Conservation (phyloP, 2,888 invertebrate genomes). For the Druceiella hillmani region DNA sequence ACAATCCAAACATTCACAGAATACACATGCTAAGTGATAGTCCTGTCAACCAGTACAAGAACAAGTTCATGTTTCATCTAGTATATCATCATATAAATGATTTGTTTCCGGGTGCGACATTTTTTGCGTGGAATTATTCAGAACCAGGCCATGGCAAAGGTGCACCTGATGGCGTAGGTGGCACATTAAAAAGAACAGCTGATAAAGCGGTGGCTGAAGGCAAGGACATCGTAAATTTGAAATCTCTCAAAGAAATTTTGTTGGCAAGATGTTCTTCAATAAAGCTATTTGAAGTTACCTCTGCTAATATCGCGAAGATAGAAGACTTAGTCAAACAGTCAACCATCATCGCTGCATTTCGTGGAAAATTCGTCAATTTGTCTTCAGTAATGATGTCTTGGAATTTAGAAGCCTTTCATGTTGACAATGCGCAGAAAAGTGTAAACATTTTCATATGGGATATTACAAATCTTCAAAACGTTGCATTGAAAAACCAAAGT, state of each 20-base stretch:
- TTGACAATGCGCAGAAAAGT: background rate
- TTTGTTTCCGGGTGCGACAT: conserved; percentile 15
- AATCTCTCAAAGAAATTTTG: conserved; percentile 21
- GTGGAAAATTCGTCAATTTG: conserved; percentile 3
- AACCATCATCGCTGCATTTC: conserved; percentile 1
- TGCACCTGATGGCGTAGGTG: conserved; percentile 31
- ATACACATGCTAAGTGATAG: background rate
- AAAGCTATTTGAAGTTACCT: conserved; percentile 21
- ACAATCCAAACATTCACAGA: background rate
- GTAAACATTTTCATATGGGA: conserved; percentile 5
- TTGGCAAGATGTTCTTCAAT: conserved; percentile 22
- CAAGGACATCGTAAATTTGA: conserved; percentile 22
- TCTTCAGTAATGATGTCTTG: background rate
- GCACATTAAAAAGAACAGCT: conserved; percentile 29
- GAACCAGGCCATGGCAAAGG: conserved; percentile 32
- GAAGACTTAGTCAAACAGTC: conserved; percentile 21
- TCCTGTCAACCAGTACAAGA: conserved; percentile 19
- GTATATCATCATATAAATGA: conserved; percentile 20
- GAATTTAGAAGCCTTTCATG: conserved; percentile 2
- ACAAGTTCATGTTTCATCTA: conserved; percentile 21
- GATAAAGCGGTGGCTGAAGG: conserved; percentile 23
- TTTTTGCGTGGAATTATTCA: conserved; percentile 29
- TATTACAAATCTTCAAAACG: conserved; percentile 5
- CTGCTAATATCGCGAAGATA: conserved; percentile 18
- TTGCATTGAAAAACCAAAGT: conserved; percentile 2